Percentiles rank a stretch among this genome's conserved stretches.
phyloP scores from a whole-genome alignment of 2,113 vertebrate species.

The Pollimyrus isidori region DNA sequence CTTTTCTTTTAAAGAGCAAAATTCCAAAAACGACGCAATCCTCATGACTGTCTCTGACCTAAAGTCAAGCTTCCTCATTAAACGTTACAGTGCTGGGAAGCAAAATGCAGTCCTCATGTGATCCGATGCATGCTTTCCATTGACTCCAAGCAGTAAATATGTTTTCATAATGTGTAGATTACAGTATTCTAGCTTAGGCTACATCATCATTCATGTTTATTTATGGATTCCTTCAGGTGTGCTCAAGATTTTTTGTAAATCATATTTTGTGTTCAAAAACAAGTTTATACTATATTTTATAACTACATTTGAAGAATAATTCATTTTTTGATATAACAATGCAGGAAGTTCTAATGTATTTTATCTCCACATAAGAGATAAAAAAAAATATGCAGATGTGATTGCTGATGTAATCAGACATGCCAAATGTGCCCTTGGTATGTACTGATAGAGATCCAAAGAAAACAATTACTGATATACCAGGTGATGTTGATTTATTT shows the following conservation, averaged over 20 bases:
- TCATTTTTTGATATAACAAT: neutral
- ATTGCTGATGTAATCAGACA: neutral
- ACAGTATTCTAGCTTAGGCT: neutral
- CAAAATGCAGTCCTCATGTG: neutral
- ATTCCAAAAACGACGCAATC: neutral
- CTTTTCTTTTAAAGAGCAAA: neutral
- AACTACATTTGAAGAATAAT: neutral
- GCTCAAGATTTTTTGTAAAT: neutral
- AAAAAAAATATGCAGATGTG: neutral
- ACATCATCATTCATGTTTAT: neutral
- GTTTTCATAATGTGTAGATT: neutral
- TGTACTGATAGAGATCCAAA: neutral
- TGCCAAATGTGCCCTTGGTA: neutral
- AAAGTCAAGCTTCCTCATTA: neutral
- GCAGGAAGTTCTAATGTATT: neutral
- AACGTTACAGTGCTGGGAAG: neutral
- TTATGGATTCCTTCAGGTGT: neutral
- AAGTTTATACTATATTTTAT: neutral
- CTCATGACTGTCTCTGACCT: neutral
- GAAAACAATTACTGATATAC: constrained; percentile 7
- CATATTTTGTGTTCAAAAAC: neutral
- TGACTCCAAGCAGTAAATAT: neutral
- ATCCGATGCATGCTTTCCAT: neutral
- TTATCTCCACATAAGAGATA: neutral
- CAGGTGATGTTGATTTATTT: neutral